Evolutionary conservation across 2,113 vertebrate genomes (phyloP), one percentile per base, ranked within the genome.

Genomic region (Australoheros scitulus): DNA sequence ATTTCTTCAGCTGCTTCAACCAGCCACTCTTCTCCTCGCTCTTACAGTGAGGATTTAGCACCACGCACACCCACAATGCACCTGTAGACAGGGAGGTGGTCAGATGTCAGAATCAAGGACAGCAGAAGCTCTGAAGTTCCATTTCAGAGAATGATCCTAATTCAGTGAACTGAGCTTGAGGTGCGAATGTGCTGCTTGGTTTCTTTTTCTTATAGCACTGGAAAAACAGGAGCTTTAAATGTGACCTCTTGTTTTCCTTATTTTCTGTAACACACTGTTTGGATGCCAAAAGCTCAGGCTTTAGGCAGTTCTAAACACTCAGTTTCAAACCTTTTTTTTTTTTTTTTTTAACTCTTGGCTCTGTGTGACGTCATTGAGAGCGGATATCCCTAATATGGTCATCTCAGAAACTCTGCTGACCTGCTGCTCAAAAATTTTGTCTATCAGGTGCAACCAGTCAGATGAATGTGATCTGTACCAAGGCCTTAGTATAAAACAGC

Each of bases 11-110:
- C 89, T 99, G 98, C 92, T 97, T 96, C 32, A 99, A 95, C 98
- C 98, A 99, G 92, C 96, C 94, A 80, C 94, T 96, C 91, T 99
- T 99, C 94, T 99, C 98, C 72, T 99, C 98, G 72, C 97, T 96
- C 93, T 99, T 99, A 91, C 98, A 99, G 94, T 99, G 98, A 0
- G 98, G 98, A 94, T 99, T 99, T 63, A 99, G 92, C 93, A 99
- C 98, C 74, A 99, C 97, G 0, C 98, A 99, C 78, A 99, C 98
- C 98, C 98, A 99, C 90, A 99, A 92, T 0, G 98, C 98, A 95
- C 98, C 98, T 99, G 95, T 82, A 79, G 34, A 38, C 4, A 57
- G 2, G 6, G 63, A 2, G 36, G 68, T 0, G 47, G 58, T 77
- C 58, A 84, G 57, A 65, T 47, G 55, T 87, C 58, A 61, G 77